Base-by-base conservation (phyloP, 2,888 invertebrate species). In the Melitaea athalia region DNA sequence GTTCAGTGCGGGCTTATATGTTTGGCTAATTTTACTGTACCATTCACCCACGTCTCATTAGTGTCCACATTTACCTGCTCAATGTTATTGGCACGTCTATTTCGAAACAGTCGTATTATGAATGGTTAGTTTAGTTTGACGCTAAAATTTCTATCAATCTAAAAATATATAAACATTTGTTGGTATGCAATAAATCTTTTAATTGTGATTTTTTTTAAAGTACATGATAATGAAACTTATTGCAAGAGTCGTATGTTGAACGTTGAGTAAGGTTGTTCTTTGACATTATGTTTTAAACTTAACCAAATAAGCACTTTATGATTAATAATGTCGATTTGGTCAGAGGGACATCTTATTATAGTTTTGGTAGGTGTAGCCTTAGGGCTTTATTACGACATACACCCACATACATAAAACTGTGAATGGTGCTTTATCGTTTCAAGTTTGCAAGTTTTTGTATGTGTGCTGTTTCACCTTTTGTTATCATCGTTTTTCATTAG, bases 41-140 rank as follows among this genome's bases (percentile, higher is more conserved):
- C 78, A 80, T 84, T 83, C 81, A 80, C 79, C 78, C 76, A 79
- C 80, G 79, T 85, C 84, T 88, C 85, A 88, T 89, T 88, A 88
- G 83, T 82, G 85, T 85, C 84, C 86, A 82, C 85, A 81, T 85
- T 84, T 84, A 82, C 80, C 76, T 82, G 81, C 79, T 79, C 78
- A 85, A 81, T 85, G 84, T 85, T 86, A 82, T 84, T 85, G 80
- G 78, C 81, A 81, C 74, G 75, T 83, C 82, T 88, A 85, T 89
- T 86, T 89, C 52, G 7, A 67, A 63, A 47, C 66, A 52, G 43
- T 63, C 59, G 52, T 63, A 47, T 67, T 59, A 42, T 62, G 62
- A 68, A 63, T 53, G 63, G 38, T 47, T 14, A 45, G 47, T 10
- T 45, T 52, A 15, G 45, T 43, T 62, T 31, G 15, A 49, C 17